Base-by-base conservation (phyloP, 2,888 invertebrate species). In the Pyrgus malvae region DNA sequence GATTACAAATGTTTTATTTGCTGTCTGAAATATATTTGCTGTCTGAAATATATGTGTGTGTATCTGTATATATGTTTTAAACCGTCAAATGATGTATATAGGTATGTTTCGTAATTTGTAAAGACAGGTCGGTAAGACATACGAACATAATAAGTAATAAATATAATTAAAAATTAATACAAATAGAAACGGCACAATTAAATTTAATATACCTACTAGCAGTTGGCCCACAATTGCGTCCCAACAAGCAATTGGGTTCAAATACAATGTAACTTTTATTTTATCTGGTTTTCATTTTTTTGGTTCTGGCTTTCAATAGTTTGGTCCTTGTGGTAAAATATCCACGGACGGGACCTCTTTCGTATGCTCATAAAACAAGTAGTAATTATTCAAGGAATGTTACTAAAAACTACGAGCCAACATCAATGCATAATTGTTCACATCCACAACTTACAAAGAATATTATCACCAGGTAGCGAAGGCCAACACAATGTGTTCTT, bases 401-500 rank as follows among this genome's bases (percentile, higher is more conserved):
- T 78, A 79, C 78, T 76, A 80, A 75, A 78, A 74, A 75, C 67
- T 66, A 60, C 58, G 56, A 45, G 14, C 66, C 68, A 63, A 68
- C 68, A 69, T 70, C 70, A 68, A 70, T 72, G 50, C 62, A 57
- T 66, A 62, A 83, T 83, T 84, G 81, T 80, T 74, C 73, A 68
- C 73, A 74, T 69, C 73, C 72, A 73, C 73, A 68, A 67, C 72
- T 73, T 72, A 84, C 85, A 83, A 83, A 78, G 74, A 75, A 76
- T 74, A 83, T 85, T 83, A 86, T 83, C 86, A 85, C 87, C 89
- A 89, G 89, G 89, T 89, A 89, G 85, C 78, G 71, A 79, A 80
- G 74, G 73, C 73, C 71, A 72, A 77, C 66, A 80, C 82, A 87
- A 83, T 80, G 72, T 76, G 77, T 83, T 75, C 88, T 89, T 89